Evolutionary conservation across 2,113 vertebrate species (phyloP), one percentile per base, ranked within the genome.

Genomic region (Cygnus atratus): DNA sequence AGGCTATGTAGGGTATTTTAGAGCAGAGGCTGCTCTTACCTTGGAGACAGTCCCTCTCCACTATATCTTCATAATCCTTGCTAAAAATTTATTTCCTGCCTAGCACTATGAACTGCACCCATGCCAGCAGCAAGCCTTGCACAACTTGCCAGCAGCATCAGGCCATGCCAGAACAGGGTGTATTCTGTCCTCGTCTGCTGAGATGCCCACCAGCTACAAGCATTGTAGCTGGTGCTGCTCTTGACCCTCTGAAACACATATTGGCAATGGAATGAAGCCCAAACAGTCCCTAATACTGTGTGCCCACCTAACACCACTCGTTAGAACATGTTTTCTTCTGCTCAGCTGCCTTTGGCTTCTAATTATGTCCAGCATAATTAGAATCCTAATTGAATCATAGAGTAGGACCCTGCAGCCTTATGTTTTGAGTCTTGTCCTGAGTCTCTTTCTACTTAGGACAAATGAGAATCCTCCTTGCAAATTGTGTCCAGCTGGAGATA

Each of bases 81-180:
- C 57, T 39, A 43, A 29, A 76, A 55, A 20, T 22, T 1, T 2
- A 52, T 91, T 84, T 93, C 33, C 11, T 14, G 24, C 76, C 59
- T 58, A 39, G n/a, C 25, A 17, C 5, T 3, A 35, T 1, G 39
- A 87, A 21, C 25, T 0, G 0, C 17, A 6, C 1, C 2, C 4
- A 1, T 5, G 13, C 28, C 80, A 76, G 19, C 25, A 63, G 4
- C 62, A 50, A 68, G 48, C 67, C 43, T 46, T 63, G 6, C 25
- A 44, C 21, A 5, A 13, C 46, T 67, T 54, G 11, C 26, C 57
- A 50, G 61, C 52, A 66, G 14, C 1, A 73, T 31, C 16, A 26
- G 35, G 18, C 37, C 10, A 1, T 26, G 25, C 8, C 61, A 73
- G 54, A 21, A 79, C 44, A 73, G 18, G 7, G 54, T 11, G 44